These are phyloP conservation scores for Formica selysi DNA, from an alignment of 1,140 invertebrate genomes.

Conservation along the genomic window DNA sequence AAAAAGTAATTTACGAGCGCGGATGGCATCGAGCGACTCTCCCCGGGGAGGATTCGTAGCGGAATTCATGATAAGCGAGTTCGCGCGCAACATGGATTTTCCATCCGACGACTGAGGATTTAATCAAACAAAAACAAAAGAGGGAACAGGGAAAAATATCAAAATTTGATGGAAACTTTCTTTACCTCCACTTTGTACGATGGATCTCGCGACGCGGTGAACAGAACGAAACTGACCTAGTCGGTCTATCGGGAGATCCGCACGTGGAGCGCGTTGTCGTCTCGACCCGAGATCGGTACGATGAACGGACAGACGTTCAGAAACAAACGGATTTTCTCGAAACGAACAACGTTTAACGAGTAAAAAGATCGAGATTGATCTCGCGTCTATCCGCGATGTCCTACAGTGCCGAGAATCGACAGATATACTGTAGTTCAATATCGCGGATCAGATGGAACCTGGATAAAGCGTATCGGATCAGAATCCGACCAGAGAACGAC, in stretches of 20 bases:
- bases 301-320: neutral
- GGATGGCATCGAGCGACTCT: constrained; percentile 25
- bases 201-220: constrained; percentile 9
- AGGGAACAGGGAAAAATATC: neutral
- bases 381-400: neutral
- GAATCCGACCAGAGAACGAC: neutral
- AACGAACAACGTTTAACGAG: neutral
- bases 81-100: constrained; percentile 42
- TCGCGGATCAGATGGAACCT: neutral
- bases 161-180: neutral
- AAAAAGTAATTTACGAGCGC: constrained; percentile 43
- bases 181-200: constrained; percentile 70
- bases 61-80: constrained; percentile 30
- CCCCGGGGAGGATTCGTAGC: constrained; percentile 27
- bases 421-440: neutral
- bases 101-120: neutral
- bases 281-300: neutral
- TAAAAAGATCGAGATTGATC: neutral
- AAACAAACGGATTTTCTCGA: neutral
- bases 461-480: neutral
- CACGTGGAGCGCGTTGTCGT: constrained; percentile 54
- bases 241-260: neutral
- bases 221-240: neutral
- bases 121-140: constrained; percentile 16
- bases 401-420: neutral